Evolutionary conservation across 2,888 invertebrate genomes (phyloP), one percentile per base, ranked within the genome.

Genomic region (Amphipoea lucens): DNA sequence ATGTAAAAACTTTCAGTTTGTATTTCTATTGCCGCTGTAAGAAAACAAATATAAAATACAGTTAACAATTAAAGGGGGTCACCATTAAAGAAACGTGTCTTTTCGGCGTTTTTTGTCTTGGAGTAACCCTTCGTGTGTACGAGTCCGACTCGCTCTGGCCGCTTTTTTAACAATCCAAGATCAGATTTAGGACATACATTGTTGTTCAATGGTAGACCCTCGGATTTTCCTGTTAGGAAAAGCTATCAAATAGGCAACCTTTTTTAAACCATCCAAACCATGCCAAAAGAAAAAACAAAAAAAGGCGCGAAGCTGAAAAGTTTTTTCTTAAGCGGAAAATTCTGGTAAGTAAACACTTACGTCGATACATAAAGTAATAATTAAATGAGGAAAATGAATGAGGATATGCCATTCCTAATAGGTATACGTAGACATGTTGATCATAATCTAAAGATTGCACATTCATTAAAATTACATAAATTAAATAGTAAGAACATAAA

Each of bases 381-480:
- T 17, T 54, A 9, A n/a, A 45, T 23, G 0, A 79, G 63, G 68
- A 84, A 81, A 74, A 81, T 40, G 12, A 74, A 71, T 36, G 67
- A 73, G 9, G 23, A 57, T 23, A 9, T 3, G 20, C 42, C 42
- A 72, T 60, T 76, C 45, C 0, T 57, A 57, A 1, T 4, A 74
- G 54, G 11, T 29, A 74, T 67, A n/a, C n/a, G 17, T 68, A 70
- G 45, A 42, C 3, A 9, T 12, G 11, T 66, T 23, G 69, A 70
- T 87, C 40, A 60, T 45, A 20, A 76, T 74, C 67, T 70, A 51
- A 71, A 71, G 65, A 76, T 78, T 67, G 67, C 69, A 57, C 60
- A 70, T 74, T 68, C 20, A 71, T 74, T 66, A 66, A 75, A 66
- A 54, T 51, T 42, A 54, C 57, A 67, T 78, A 57, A 54, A 72